phyloP scores from a whole-genome alignment of 1,140 invertebrate genomes.

The Zeugodacus cucurbitae region DNA sequence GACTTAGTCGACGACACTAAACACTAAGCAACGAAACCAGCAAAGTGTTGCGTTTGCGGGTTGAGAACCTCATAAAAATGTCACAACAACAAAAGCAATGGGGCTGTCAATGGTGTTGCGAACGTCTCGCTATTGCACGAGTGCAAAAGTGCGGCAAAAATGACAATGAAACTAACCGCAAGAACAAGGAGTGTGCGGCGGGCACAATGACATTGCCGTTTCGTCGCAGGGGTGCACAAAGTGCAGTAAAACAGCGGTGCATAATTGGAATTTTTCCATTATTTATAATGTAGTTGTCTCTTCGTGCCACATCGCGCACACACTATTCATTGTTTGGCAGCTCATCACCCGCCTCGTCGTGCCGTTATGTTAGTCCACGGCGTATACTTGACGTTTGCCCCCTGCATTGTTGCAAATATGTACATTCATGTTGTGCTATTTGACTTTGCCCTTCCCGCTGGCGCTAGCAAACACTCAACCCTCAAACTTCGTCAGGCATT shows the following conservation, averaged over 20 bases:
- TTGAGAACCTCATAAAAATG: constrained; percentile 27
- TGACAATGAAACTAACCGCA: neutral
- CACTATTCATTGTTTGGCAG: neutral
- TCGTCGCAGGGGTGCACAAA: neutral
- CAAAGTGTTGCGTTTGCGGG: neutral
- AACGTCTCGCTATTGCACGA: neutral
- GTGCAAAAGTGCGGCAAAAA: neutral
- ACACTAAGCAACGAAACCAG: neutral
- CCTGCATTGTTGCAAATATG: neutral
- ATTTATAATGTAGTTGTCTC: neutral
- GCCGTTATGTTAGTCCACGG: neutral
- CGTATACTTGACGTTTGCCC: neutral
- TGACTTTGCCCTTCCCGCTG: neutral
- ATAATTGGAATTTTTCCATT: constrained; percentile 25
- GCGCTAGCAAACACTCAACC: neutral
- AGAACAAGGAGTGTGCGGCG: too few species aligned
- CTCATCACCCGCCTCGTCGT: neutral
- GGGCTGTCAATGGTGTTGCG: neutral
- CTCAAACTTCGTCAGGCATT: neutral
- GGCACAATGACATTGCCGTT: neutral
- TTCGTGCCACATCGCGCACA: neutral
- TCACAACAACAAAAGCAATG: neutral
- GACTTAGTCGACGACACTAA: neutral
- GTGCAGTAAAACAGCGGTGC: neutral
- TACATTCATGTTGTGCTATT: neutral